These are phyloP conservation scores for Ochropacha duplaris DNA, from an alignment of 2,888 invertebrate species.

Conservation along the genomic window DNA sequence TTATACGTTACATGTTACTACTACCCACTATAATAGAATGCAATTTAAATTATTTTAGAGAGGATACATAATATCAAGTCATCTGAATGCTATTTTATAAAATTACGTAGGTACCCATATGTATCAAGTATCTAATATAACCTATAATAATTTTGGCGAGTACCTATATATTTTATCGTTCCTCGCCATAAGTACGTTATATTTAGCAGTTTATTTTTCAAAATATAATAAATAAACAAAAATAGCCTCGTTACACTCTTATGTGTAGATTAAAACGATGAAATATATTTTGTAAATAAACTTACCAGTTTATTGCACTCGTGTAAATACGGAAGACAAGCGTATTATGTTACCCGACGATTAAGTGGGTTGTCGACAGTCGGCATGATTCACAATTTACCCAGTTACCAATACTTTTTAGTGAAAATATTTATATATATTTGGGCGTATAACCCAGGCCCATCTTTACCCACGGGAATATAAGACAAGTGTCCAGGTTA, in stretches of 20 bases:
- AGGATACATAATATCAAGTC: conserved; percentile 8
- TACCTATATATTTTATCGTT: background rate
- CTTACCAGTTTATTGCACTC: conserved; percentile 37
- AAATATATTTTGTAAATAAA: conserved; percentile 34
- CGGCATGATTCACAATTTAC: conserved; percentile 58
- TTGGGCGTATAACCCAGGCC: background rate
- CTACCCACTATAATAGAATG: conserved; percentile 53
- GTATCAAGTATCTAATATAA: background rate
- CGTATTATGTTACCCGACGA: conserved; percentile 55
- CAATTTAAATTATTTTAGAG: no score
- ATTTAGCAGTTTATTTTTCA: conserved; percentile 14
- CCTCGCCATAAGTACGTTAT: background rate
- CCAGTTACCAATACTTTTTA: conserved; percentile 38
- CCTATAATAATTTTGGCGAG: background rate
- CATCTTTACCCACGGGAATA: no score
- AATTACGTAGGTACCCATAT: background rate
- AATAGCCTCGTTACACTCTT: conserved; percentile 38
- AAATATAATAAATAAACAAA: conserved; percentile 22
- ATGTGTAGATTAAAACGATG: conserved; percentile 29
- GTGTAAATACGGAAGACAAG: conserved; percentile 46
- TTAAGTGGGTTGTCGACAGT: conserved; percentile 57
- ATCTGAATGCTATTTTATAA: background rate
- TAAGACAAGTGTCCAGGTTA: no score
- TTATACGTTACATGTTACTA: conserved; percentile 58
- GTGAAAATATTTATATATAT: conserved; percentile 40